phyloP scores from a whole-genome alignment of 2,113 vertebrate species.

The Sclerurus mexicanus region DNA sequence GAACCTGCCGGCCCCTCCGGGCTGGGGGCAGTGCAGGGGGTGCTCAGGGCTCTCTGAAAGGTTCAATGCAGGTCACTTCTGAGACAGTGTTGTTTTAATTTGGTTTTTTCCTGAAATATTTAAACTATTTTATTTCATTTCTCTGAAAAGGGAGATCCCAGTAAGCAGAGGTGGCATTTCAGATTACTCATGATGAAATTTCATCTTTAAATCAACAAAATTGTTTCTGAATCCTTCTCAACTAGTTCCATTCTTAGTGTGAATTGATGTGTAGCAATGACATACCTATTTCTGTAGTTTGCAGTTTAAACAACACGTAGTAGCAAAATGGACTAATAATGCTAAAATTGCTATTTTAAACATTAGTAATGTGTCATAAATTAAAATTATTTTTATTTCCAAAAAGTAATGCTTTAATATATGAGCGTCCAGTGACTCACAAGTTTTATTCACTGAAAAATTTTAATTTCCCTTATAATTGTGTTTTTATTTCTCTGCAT shows the following conservation, averaged over 20 bases:
- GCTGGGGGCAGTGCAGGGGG: background rate
- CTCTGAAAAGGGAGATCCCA: background rate
- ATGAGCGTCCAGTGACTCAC: background rate
- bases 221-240: background rate
- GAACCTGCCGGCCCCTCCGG: background rate
- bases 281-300: background rate
- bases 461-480: background rate
- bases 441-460: background rate
- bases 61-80: background rate
- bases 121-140: background rate
- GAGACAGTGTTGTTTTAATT: background rate
- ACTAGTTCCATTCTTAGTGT: background rate
- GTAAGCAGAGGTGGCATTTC: background rate
- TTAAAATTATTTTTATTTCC: background rate
- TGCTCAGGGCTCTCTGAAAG: background rate
- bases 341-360: background rate
- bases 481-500: background rate
- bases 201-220: background rate
- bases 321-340: background rate
- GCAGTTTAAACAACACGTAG: background rate
- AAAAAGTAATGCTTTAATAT: background rate
- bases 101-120: background rate
- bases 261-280: background rate
- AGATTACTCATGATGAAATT: background rate
- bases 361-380: background rate